Evolutionary conservation across 2,113 vertebrate genomes (phyloP).

Genomic region (Cryptoleucopteryx plumbea): DNA sequence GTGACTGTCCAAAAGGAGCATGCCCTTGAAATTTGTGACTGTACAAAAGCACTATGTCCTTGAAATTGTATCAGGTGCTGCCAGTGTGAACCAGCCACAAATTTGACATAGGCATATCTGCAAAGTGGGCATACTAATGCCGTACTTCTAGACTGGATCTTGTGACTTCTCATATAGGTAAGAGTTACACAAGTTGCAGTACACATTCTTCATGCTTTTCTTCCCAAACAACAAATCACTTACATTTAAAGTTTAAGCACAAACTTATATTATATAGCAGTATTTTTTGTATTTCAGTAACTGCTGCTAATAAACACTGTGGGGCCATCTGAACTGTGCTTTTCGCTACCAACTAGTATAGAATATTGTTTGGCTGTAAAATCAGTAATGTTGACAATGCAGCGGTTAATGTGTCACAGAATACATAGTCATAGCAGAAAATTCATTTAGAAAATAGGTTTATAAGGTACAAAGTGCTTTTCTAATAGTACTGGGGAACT

Average conservation of each 20-base stretch:
- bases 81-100: background rate
- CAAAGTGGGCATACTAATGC: background rate
- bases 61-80: background rate
- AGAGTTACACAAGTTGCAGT: background rate
- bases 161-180: background rate
- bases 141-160: background rate
- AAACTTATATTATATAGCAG: background rate
- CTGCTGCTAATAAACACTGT: background rate
- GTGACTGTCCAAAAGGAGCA: background rate
- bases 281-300: background rate
- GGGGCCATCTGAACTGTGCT: background rate
- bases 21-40: background rate
- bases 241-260: background rate
- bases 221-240: background rate
- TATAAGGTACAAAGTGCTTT: background rate
- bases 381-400: background rate
- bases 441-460: background rate
- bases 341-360: background rate
- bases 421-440: background rate
- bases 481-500: background rate
- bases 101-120: background rate
- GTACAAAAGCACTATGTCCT: background rate
- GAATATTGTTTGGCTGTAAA: background rate
- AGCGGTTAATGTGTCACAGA: background rate
- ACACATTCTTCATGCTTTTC: background rate